phyloP scores from a whole-genome alignment of 92 coral and sea anemone species.

The Plumapathes pennacea region DNA sequence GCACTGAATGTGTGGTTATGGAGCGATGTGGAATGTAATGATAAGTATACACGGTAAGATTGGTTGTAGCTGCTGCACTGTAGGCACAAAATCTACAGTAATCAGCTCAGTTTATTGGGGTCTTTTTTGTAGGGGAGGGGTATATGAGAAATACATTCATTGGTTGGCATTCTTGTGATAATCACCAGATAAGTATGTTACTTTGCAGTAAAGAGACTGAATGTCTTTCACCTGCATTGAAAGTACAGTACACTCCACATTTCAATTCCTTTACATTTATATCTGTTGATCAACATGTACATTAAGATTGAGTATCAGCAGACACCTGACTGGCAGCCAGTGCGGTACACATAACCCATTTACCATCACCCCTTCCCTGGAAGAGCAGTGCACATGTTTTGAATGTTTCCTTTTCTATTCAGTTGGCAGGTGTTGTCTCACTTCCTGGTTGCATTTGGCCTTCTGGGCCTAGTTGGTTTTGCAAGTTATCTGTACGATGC shows the following conservation, averaged over 20 bases:
- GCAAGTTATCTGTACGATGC: conserved; percentile 71
- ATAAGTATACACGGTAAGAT: conserved; percentile 83
- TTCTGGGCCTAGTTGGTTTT: conserved; percentile 71
- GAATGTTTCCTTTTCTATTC: background rate
- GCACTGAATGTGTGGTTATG: conserved; percentile 87
- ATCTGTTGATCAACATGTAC: too few relatives aligned
- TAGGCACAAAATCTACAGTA: too few relatives aligned
- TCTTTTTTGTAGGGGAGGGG: background rate
- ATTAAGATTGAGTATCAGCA: too few relatives aligned
- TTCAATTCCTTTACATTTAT: too few relatives aligned
- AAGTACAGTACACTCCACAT: too few relatives aligned
- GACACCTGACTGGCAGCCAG: too few relatives aligned
- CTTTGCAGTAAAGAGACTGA: too few relatives aligned
- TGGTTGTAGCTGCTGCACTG: too few relatives aligned
- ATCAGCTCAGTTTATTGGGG: background rate
- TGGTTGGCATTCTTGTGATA: too few relatives aligned
- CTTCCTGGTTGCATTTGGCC: conserved; percentile 56
- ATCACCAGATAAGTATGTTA: too few relatives aligned
- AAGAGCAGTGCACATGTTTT: background rate
- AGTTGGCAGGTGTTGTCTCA: conserved; percentile 80
- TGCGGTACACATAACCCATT: background rate
- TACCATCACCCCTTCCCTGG: background rate
- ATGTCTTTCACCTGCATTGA: too few relatives aligned
- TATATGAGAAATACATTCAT: too few relatives aligned
- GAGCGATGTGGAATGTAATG: conserved; percentile 81